Percentiles rank a stretch among this genome's conserved stretches.
phyloP scores from a whole-genome alignment of 2,113 vertebrate genomes.

The Anser cygnoides region DNA sequence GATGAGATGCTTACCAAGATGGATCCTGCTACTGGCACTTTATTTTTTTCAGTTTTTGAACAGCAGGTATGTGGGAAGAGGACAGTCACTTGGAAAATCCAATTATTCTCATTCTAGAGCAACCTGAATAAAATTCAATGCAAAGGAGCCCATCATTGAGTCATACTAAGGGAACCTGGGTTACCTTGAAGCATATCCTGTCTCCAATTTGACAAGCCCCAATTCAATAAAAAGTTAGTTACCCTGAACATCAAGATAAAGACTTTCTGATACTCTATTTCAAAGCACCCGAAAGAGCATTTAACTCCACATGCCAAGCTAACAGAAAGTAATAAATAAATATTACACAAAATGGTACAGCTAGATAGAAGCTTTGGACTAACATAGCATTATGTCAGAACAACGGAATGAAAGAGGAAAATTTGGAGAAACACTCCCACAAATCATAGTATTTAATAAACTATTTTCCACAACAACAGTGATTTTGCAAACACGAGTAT shows the following conservation, averaged over 20 bases:
- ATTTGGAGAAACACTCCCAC: background rate
- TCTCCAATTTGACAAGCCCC: background rate
- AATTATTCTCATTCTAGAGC: background rate
- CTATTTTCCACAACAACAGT: background rate
- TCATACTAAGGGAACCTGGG: background rate
- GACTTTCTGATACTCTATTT: background rate
- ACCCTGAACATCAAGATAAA: background rate
- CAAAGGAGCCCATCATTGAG: background rate
- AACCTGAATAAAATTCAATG: background rate
- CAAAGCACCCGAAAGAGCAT: background rate
- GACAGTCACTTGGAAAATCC: background rate
- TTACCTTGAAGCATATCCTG: background rate
- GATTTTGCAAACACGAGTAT: background rate
- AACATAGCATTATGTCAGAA: background rate
- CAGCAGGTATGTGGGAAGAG: background rate
- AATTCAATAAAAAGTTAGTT: background rate
- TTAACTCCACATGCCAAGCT: background rate
- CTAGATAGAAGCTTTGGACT: background rate
- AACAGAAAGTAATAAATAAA: background rate
- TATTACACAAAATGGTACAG: background rate
- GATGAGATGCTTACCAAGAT: background rate
- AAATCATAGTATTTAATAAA: background rate
- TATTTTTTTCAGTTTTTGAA: background rate
- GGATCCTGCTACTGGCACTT: background rate
- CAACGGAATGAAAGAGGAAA: background rate